Conservation (phyloP, 2,888 invertebrate genomes). For the Morpho achilles region DNA sequence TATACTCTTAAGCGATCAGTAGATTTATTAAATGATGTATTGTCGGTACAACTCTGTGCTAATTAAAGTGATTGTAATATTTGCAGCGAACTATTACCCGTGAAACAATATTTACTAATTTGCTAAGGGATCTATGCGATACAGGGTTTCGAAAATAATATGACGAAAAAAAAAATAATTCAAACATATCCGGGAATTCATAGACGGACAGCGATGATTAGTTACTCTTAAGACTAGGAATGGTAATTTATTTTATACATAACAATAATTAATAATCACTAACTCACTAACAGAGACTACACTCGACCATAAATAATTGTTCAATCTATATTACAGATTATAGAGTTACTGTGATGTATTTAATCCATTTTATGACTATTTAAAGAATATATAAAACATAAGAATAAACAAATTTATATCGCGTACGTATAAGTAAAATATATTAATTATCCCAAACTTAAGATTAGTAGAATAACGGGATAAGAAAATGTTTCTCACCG, state of each 20-base stretch:
- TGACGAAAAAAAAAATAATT: constrained; percentile 33
- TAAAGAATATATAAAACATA: too few species aligned
- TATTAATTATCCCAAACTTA: too few species aligned
- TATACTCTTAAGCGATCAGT: too few species aligned
- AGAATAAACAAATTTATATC: too few species aligned
- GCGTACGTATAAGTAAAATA: too few species aligned
- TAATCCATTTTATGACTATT: too few species aligned
- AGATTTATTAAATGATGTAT: too few species aligned
- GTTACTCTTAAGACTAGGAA: constrained; percentile 43
- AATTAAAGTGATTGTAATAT: too few species aligned
- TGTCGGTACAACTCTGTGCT: too few species aligned
- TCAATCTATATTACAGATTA: not conserved
- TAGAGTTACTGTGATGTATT: too few species aligned
- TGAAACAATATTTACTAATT: constrained; percentile 57
- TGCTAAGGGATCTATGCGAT: constrained; percentile 71
- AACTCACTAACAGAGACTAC: constrained; percentile 15
- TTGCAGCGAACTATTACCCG: constrained; percentile 37
- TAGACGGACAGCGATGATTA: constrained; percentile 52
- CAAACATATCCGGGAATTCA: constrained; percentile 31
- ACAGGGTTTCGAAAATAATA: constrained; percentile 60
- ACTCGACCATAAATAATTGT: not conserved
- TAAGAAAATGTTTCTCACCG: too few species aligned
- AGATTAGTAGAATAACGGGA: too few species aligned
- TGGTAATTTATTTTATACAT: constrained; percentile 29
- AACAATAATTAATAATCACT: constrained; percentile 20